phyloP scores from a whole-genome alignment of 2,888 invertebrate species.

The Phengaris arion region DNA sequence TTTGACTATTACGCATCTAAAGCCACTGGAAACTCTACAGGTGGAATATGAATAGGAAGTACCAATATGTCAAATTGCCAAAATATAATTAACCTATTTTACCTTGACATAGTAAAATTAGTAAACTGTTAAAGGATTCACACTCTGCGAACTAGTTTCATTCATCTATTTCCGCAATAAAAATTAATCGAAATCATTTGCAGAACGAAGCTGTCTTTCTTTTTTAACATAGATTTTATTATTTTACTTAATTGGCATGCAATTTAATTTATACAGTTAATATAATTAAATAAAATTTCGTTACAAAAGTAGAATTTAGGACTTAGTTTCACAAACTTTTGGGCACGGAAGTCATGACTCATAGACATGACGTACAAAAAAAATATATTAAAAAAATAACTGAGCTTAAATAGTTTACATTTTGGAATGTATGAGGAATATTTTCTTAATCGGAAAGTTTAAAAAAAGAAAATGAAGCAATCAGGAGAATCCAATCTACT shows the following conservation, averaged over 20 bases:
- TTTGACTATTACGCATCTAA: no score
- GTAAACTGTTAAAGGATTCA: not conserved
- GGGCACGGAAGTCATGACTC: no score
- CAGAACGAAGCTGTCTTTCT: not conserved
- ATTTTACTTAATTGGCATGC: not conserved
- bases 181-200: conserved; percentile 11
- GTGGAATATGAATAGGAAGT: not conserved
- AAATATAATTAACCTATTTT: not conserved
- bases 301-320: not conserved
- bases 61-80: not conserved
- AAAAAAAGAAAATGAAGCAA: not conserved
- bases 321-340: not conserved
- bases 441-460: no score
- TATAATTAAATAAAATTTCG: no score
- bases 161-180: conserved; percentile 21
- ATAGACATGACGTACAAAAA: not conserved
- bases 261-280: not conserved
- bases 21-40: no score
- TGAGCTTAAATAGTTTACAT: not conserved
- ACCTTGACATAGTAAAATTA: not conserved
- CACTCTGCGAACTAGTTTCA: not conserved
- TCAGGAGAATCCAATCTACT: not conserved
- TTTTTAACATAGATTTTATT: not conserved
- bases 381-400: not conserved
- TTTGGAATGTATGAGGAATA: no score